Evolutionary conservation across 2,888 invertebrate species (phyloP).

Genomic region (Hesperia comma): DNA sequence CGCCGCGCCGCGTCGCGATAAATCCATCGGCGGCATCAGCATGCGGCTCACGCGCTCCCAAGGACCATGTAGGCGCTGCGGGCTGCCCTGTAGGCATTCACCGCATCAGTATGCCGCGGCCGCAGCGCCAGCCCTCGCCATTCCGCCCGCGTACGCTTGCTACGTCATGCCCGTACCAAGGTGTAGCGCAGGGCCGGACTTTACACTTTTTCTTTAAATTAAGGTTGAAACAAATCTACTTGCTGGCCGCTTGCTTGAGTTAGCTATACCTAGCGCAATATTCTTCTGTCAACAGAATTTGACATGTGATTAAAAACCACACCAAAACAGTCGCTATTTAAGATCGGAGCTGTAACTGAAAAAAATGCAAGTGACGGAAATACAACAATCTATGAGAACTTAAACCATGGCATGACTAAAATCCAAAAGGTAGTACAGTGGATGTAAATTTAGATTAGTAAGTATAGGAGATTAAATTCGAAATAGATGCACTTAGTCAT

Average conservation of each 20-base stretch:
- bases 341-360: no score
- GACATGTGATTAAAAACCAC: no score
- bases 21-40: conserved; percentile 39
- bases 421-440: no score
- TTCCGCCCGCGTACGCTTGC: conserved; percentile 69
- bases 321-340: no score
- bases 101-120: conserved; percentile 60
- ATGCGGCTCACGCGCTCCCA: conserved; percentile 42
- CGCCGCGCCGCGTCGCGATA: no score
- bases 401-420: no score
- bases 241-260: not conserved
- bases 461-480: no score
- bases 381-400: no score
- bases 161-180: conserved; percentile 76
- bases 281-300: no score
- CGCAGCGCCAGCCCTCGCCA: conserved; percentile 52
- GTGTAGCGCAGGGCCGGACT: conserved; percentile 63
- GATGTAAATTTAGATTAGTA: no score
- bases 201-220: not conserved
- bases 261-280: not conserved
- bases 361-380: no score
- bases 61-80: conserved; percentile 47
- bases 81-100: conserved; percentile 56
- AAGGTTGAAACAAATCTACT: not conserved
- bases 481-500: no score